Base-by-base conservation (phyloP, 2,113 vertebrate species). In the Callocephalon fimbriatum region DNA sequence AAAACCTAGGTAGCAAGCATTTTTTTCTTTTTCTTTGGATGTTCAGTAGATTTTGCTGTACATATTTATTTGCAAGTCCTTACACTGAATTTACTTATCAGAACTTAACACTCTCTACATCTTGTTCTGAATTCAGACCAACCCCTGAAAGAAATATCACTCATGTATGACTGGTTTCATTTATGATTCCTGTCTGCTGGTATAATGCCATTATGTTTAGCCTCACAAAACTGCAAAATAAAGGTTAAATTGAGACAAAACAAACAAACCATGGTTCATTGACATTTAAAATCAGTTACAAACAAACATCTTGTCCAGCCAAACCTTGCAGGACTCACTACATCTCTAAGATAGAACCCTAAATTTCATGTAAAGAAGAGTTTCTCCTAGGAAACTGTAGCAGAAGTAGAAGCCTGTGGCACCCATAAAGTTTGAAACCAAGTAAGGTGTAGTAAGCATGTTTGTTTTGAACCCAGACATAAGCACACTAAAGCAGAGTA, bases 231-330 rank as follows among this genome's bases (percentile, higher is more conserved):
- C 21, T 44, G 5, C 17, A 23, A 81, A 84, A 29, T 77, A 93
- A 95, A 95, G 20, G 38, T 83, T 88, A 83, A 92, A 80, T 86
- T 68, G 81, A 82, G 56, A 31, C 19, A 85, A 93, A 93, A 45
- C 11, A 76, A 93, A 48, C 2, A 75, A 92, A 86, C 5, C 1
- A 27, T 66, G 6, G 15, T 88, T 93, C 62, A 80, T 7, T 93
- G 82, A 58, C 25, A 48, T 94, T 86, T 91, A 58, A 91, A 93
- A 48, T 5, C 35, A 83, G 20, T 83, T 90, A 58, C 0, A 0
- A 74, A 54, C 13, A 72, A 90, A 35, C 2, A 35, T 25, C 35
- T 75, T 77, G 38, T 77, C 45, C 23, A 63, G 35, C 3, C 12
- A 86, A 58, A 9, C 16, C 18, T 40, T 53, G 21, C 21, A 86